Base-by-base conservation (phyloP, 2,888 invertebrate genomes). In the Anagyrus pseudococci region DNA sequence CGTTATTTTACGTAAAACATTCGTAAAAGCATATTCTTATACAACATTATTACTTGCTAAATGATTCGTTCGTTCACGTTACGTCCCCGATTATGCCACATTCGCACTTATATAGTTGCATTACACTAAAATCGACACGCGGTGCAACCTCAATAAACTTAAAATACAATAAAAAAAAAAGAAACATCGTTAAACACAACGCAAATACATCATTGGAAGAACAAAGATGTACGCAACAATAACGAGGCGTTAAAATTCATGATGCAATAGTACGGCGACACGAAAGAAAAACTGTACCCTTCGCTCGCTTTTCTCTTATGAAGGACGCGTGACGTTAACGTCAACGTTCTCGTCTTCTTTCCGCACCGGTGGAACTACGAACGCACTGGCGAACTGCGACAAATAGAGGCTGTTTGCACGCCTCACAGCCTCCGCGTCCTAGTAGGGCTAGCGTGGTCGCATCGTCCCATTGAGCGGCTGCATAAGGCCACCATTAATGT, bases 401-500 rank as follows among this genome's bases (percentile, higher is more conserved):
- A 41, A 33, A 57, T 48, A 29, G 58, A n/a, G n/a, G n/a, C n/a
- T n/a, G n/a, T 62, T 46, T 44, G 63, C 50, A 15, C 29, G 15
- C 3, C 33, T 37, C 33, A 2, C 20, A 19, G 29, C 47, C 46
- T 59, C 53, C 44, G 29, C 52, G 59, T 37, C 57, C 62, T 68
- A 8, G 33, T 4, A 64, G 20, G 65, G 70, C 73, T 80, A 80
- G 68, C 80, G 80, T 2, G 79, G 82, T 67, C 85, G 80, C 90
- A 90, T 89, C 50, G 89, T 86, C 17, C 90, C 87, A 78, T 92
- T 92, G 52, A 91, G 83, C 4, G 91, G 88, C 74, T 90, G 90
- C 87, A 91, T 89, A 46, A 91, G 84, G 53, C 88, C 84, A n/a
- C 89, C 86, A 78, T 91, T 91, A 69, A 92, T 90, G 79, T 92